These are phyloP conservation scores for Xenops minutus DNA, from an alignment of 2,797 vertebrate genomes.

Conservation along the genomic window DNA sequence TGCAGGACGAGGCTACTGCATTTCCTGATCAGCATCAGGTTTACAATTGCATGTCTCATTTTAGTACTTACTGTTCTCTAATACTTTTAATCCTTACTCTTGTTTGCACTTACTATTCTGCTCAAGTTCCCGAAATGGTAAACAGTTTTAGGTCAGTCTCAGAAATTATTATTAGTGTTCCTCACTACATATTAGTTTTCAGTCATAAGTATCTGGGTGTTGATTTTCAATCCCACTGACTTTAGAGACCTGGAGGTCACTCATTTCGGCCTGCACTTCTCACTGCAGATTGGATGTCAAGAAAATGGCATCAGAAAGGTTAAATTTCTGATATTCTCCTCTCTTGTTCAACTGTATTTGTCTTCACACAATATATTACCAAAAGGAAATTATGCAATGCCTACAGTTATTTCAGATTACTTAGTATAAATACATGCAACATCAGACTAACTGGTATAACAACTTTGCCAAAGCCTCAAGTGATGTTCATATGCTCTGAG, in stretches of 20 bases:
- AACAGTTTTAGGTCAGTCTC: background rate
- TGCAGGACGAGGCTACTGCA: background rate
- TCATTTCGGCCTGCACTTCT: background rate
- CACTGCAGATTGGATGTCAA: background rate
- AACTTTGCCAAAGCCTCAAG: background rate
- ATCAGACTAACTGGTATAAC: background rate
- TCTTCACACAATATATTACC: background rate
- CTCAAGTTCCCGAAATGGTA: background rate
- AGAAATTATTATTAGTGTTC: background rate
- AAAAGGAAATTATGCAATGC: background rate
- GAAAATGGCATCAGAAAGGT: background rate
- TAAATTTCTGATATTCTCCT: background rate
- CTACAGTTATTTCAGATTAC: background rate
- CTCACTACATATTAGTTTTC: background rate
- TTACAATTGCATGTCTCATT: background rate
- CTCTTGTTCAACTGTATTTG: background rate
- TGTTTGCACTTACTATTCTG: background rate
- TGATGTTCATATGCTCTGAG: background rate
- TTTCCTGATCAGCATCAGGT: background rate
- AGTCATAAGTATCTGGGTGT: background rate
- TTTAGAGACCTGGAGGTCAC: background rate
- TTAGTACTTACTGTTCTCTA: background rate
- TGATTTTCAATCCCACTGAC: slow-evolving; percentile 3
- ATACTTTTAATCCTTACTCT: background rate
- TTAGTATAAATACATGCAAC: background rate